Base-by-base conservation (phyloP, 2,797 vertebrate genomes). In the Percopsis omiscomaycus region DNA sequence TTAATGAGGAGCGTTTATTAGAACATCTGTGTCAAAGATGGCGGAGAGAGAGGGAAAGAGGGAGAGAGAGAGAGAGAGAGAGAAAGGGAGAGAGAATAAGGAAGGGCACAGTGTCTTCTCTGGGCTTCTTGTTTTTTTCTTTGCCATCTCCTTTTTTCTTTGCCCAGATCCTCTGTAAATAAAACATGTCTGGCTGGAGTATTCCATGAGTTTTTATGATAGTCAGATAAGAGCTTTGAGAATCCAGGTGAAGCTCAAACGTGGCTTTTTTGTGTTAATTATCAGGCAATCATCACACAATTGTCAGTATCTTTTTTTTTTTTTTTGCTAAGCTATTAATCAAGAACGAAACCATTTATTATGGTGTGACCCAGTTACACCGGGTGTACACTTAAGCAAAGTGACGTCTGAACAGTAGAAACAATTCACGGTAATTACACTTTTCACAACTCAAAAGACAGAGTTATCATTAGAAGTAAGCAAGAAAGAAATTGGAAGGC, bases 21-120 rank as follows among this genome's bases (percentile, higher is more conserved):
- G 82, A 93, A 92, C 93, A 93, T 92, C 92, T 93, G 91, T 92
- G 92, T 92, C 89, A 92, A 89, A 90, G 86, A 91, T 90, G 88
- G 89, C 78, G 86, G 82, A 82, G 84, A 77, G 72, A 70, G 67
- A 73, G 77, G 64, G 76, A 73, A 59, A 8, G 58, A 69, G 74
- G 56, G 71, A 69, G 79, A 79, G 45, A 64, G 69, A 55, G 59
- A 56, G 69, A 59, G 32, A 57, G 66, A 53, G 51, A 13, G 22
- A 42, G 14, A 51, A 14, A 15, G 22, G 30, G 27, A 52, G 49
- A 61, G 53, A 48, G 51, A 47, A 57, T 63, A 74, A 58, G 71
- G 50, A 6, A 71, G 13, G 54, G 67, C 66, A 22, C 76, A 61
- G 55, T 50, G 56, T 79, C 65, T 81, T 78, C 68, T 79, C 74